Evolutionary conservation across 2,113 vertebrate genomes (phyloP).

Genomic region (Fulmarus glacialis): DNA sequence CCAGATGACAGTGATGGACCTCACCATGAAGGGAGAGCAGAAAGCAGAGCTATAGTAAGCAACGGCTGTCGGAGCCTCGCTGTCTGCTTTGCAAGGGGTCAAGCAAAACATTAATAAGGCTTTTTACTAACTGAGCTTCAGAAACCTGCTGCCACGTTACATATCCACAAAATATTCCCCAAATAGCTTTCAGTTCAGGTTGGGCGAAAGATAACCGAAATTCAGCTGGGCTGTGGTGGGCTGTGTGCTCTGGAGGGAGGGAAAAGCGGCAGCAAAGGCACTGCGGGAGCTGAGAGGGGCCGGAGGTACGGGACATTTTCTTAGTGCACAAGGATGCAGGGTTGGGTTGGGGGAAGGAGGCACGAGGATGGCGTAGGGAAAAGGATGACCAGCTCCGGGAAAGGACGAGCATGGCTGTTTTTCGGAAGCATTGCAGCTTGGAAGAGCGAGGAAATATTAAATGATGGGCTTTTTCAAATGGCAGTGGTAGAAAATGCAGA

Average conservation of each 20-base stretch:
- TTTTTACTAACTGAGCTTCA: neutral
- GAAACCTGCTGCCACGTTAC: neutral
- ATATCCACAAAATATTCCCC: neutral
- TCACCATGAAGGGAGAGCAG: neutral
- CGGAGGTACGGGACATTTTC: neutral
- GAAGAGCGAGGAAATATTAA: neutral
- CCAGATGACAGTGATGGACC: neutral
- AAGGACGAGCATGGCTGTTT: neutral
- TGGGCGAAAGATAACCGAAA: neutral
- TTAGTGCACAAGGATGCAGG: neutral
- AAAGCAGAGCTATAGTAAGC: neutral
- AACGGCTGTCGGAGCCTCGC: accelerated
- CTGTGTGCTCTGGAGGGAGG: neutral
- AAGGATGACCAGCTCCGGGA: neutral
- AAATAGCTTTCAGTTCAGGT: neutral
- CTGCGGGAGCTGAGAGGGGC: accelerated
- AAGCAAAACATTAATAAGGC: neutral
- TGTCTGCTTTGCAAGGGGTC: neutral
- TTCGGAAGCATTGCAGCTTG: neutral
- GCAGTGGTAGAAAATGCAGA: neutral
- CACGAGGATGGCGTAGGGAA: neutral
- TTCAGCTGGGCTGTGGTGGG: neutral
- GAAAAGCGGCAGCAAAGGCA: neutral
- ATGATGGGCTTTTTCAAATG: neutral
- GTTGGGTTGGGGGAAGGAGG: neutral